Percentiles rank a stretch among this genome's conserved stretches.
Evolutionary conservation across 2,888 invertebrate species (phyloP).

Genomic region (Ernsta delagoae): DNA sequence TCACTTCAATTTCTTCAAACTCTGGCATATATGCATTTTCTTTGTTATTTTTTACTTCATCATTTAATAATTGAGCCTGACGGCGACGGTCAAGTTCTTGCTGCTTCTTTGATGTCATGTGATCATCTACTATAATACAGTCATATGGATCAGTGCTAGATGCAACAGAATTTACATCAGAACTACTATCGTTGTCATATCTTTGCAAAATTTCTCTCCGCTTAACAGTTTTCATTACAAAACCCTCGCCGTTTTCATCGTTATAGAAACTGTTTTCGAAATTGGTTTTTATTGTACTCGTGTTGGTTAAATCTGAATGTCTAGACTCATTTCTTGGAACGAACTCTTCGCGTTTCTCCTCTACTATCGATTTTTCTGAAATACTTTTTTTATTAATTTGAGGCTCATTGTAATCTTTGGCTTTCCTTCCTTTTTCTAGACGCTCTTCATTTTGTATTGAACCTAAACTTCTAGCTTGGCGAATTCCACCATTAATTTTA

Average conservation of each 20-base stretch:
- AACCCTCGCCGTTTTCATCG: conserved; percentile 87
- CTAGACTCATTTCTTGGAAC: conserved; percentile 73
- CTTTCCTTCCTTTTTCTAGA: conserved; percentile 61
- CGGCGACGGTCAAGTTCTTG: conserved; percentile 72
- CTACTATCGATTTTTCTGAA: conserved; percentile 74
- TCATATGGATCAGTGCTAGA: conserved; percentile 91
- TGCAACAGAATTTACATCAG: conserved; percentile 86
- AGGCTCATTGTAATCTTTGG: conserved; percentile 61
- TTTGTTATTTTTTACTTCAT: conserved; percentile 73
- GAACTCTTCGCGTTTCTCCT: conserved; percentile 75
- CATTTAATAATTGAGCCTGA: conserved; percentile 68
- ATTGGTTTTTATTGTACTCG: conserved; percentile 81
- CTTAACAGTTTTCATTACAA: conserved; percentile 89
- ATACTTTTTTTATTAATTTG: conserved; percentile 74
- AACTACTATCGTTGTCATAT: conserved; percentile 87
- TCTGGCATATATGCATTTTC: conserved; percentile 79
- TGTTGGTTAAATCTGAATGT: conserved; percentile 78
- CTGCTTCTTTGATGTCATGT: conserved; percentile 83
- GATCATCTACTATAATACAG: conserved; percentile 94
- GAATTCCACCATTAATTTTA: conserved; percentile 71
- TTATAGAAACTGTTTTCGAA: conserved; percentile 88
- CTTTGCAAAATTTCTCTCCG: conserved; percentile 89
- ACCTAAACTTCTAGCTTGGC: conserved; percentile 78
- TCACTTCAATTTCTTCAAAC: conserved; percentile 81
- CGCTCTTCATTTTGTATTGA: conserved; percentile 77